These are phyloP conservation scores for Bradypodion pumilum DNA, from an alignment of 2,797 vertebrate species.

Conservation along the genomic window DNA sequence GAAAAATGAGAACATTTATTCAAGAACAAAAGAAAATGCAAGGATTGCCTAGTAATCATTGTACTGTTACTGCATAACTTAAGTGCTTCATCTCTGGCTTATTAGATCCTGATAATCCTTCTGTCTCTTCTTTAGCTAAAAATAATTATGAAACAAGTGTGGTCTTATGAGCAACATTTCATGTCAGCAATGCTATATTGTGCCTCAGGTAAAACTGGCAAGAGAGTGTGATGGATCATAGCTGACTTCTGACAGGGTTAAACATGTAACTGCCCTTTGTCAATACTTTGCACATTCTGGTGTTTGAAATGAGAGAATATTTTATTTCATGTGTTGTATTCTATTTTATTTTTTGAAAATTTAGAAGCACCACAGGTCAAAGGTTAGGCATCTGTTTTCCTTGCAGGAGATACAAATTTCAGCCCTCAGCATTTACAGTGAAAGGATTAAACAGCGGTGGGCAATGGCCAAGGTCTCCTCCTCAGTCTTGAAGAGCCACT, in stretches of 20 bases:
- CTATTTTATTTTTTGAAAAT: background rate
- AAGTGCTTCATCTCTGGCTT: background rate
- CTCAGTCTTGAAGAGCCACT: background rate
- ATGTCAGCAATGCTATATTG: slow-evolving; percentile 17
- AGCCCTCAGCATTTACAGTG: background rate
- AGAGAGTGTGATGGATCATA: background rate
- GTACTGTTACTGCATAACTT: too few relatives aligned
- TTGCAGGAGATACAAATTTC: background rate
- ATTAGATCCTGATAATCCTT: slow-evolving; percentile 42
- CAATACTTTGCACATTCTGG: background rate
- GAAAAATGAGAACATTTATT: slow-evolving; percentile 12
- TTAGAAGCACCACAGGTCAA: background rate
- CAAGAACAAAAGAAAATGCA: slow-evolving; percentile 22
- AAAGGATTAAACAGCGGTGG: background rate
- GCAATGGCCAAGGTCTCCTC: background rate
- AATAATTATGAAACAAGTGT: slow-evolving; percentile 42
- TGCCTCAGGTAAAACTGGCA: slow-evolving; percentile 2
- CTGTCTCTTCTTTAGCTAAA: slow-evolving; percentile 25
- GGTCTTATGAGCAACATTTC: slow-evolving; percentile 22
- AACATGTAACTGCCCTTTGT: background rate
- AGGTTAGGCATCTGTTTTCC: background rate
- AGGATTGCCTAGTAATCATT: background rate
- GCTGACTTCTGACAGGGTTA: background rate
- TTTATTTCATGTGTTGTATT: too few relatives aligned
- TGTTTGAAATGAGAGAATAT: background rate